Evolutionary conservation across 2,888 invertebrate genomes (phyloP).

Genomic region (Ormyrus thymus): DNA sequence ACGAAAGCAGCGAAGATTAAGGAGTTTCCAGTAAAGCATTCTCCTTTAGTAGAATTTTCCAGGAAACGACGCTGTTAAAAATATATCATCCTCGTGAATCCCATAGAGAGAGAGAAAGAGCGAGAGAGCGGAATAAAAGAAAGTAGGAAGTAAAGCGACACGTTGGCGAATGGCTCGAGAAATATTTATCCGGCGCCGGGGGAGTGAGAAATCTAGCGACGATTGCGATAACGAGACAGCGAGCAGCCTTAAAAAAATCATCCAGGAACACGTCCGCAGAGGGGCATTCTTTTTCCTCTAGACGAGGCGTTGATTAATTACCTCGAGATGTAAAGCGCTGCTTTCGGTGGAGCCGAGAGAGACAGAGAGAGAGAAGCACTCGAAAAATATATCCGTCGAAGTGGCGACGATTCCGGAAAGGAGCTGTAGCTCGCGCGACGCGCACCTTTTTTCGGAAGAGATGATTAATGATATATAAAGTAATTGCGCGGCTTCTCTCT

Average conservation of each 20-base stretch:
- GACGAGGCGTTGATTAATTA: constrained; percentile 64
- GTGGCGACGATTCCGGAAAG: constrained; percentile 20
- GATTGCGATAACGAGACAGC: constrained; percentile 48
- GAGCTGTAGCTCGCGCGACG: not conserved
- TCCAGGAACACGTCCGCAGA: not conserved
- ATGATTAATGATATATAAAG: constrained; percentile 45
- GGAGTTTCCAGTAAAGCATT: not conserved
- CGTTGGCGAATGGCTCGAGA: constrained; percentile 23
- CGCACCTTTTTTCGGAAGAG: constrained; percentile 2
- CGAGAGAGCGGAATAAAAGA: not conserved
- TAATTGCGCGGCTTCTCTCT: not conserved
- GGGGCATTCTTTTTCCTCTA: constrained; percentile 13
- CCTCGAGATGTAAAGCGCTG: constrained; percentile 60
- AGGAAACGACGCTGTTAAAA: constrained; percentile 19
- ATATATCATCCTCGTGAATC: constrained; percentile 7
- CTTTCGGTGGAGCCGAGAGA: not conserved
- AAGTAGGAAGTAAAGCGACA: constrained; percentile 20
- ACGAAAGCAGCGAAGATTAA: too few relatives aligned
- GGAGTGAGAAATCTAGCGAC: constrained; percentile 41
- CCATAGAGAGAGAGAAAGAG: not conserved
- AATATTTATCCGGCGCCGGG: constrained; percentile 41
- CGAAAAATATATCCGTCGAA: constrained; percentile 7
- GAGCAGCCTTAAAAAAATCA: constrained; percentile 14
- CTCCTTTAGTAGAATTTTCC: not conserved
- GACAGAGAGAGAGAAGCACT: not conserved